phyloP scores from a whole-genome alignment of 2,113 vertebrate genomes.

The Acanthisitta chloris region DNA sequence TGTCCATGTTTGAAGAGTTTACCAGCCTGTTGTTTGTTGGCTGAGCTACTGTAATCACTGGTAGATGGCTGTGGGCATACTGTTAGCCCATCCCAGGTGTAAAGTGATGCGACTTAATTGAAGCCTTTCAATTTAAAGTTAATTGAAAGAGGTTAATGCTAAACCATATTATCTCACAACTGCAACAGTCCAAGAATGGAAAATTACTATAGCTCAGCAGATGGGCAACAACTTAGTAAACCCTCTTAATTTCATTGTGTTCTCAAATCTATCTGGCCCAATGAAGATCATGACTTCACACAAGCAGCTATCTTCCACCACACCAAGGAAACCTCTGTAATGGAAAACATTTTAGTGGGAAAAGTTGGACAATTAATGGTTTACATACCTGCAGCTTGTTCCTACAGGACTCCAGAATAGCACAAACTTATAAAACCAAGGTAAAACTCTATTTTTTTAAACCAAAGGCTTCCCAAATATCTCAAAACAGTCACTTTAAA shows the following conservation, averaged over 20 bases:
- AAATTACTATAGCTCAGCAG: slow-evolving; percentile 13
- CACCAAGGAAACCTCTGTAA: background rate
- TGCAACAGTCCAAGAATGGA: background rate
- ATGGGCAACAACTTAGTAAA: slow-evolving; percentile 13
- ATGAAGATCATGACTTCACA: background rate
- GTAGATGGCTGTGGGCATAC: background rate
- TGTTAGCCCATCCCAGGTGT: background rate
- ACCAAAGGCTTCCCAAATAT: background rate
- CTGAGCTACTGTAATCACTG: background rate
- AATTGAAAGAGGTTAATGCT: slow-evolving; percentile 34
- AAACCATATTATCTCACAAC: background rate
- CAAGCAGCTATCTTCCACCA: background rate
- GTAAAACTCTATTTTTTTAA: background rate
- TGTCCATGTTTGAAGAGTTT: background rate
- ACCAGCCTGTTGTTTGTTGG: background rate
- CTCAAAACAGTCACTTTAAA: background rate
- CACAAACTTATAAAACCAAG: background rate
- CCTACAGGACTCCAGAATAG: background rate
- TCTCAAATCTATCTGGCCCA: background rate
- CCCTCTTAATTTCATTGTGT: background rate
- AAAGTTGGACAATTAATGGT: background rate
- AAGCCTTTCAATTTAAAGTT: background rate
- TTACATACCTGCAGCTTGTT: background rate
- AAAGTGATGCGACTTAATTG: background rate
- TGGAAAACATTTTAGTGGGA: background rate